phyloP scores from a whole-genome alignment of 2,113 vertebrate species.

The Oryzias woworae region DNA sequence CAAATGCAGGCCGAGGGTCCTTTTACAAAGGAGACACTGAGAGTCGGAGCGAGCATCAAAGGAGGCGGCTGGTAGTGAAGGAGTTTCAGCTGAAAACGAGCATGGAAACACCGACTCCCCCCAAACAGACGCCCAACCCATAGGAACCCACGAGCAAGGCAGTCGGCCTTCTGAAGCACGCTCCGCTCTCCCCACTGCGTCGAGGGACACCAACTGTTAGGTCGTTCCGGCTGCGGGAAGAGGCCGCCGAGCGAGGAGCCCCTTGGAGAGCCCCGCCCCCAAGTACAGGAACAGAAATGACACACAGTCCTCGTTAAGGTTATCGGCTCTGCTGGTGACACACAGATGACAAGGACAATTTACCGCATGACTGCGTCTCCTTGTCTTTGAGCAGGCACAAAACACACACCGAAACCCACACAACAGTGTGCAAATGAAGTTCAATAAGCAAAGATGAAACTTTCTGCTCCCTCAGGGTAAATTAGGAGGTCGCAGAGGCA shows the following conservation, averaged over 20 bases:
- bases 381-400: slow-evolving; percentile 41
- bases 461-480: slow-evolving; percentile 57
- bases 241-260: slow-evolving; percentile 9
- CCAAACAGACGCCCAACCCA: too few species aligned
- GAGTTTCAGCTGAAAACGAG: not conserved
- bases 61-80: slow-evolving; percentile 19
- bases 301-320: slow-evolving; percentile 48
- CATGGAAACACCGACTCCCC: too few species aligned
- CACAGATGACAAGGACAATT: slow-evolving; percentile 60
- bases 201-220: not conserved
- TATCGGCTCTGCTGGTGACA: slow-evolving; percentile 53
- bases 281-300: slow-evolving; percentile 13
- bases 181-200: slow-evolving; percentile 10
- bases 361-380: slow-evolving; percentile 49
- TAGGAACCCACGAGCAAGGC: too few species aligned
- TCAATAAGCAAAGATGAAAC: slow-evolving; percentile 59
- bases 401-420: slow-evolving; percentile 19
- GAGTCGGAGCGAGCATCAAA: slow-evolving; percentile 15
- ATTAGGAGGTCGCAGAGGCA: slow-evolving; percentile 52
- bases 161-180: slow-evolving; percentile 35
- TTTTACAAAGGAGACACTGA: slow-evolving; percentile 54
- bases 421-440: slow-evolving; percentile 50
- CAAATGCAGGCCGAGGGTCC: slow-evolving; percentile 65
- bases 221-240: slow-evolving; percentile 4
- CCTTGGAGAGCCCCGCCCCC: slow-evolving; percentile 28